Base-by-base conservation (phyloP, 2,797 vertebrate species). In the Loris lydekkerianus region DNA sequence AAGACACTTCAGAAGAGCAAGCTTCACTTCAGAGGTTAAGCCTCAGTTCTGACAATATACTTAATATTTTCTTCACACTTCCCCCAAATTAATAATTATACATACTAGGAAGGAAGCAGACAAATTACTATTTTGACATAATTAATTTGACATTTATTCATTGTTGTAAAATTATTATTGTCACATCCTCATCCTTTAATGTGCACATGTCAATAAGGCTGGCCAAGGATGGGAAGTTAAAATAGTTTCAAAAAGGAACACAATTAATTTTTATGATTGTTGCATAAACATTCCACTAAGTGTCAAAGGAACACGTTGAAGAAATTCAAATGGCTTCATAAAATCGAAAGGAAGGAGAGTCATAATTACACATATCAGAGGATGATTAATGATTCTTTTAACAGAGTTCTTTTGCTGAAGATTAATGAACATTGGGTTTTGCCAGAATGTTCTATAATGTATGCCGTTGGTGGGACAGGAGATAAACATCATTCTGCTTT, bases 291-390 rank as follows among this genome's bases (percentile, higher is more conserved):
- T 93, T 95, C 93, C 75, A 95, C 96, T 95, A 96, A 97, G 84
- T 97, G 96, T 97, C 96, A 98, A 97, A 98, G 95, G 93, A 96
- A 91, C 97, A 97, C 97, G 97, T n/a, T 92, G 91, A 88, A 97
- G 86, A 93, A 98, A 97, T 97, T 93, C 93, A 97, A 98, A 97
- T 94, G 93, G 96, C 97, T 97, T 98, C 94, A 96, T 97, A 98
- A 98, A 97, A 98, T 96, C 82, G 61, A 84, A 97, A 95, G 95
- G 76, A 96, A 98, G 87, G 95, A 96, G 94, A 94, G 95, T 96
- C 89, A 78, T 98, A 98, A 98, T 98, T 98, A 98, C 3, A 97
- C 82, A 93, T 97, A 98, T 97, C 97, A 98, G 93, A 98, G 91
- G 94, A 92, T 97, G 98, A 98, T 67, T 97, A 97, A 95, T 96